Conservation (phyloP, 35 echinoderm and acorn worm species). For the Diadema setosum region DNA sequence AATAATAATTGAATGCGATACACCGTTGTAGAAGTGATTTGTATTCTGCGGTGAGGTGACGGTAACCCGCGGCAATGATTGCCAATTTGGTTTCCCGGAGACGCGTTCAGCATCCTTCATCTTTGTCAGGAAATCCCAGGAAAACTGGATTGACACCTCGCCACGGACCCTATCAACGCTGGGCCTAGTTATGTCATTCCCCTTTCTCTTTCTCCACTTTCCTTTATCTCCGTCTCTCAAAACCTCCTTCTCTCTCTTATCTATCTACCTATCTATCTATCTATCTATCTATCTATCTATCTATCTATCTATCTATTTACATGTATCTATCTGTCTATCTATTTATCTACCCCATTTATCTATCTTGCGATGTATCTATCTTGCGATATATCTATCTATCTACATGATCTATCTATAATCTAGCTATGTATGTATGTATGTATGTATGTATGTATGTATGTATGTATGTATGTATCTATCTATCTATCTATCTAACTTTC, state of each 20-base stretch:
- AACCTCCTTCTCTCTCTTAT: background rate
- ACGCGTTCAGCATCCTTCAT: background rate
- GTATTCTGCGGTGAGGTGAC: background rate
- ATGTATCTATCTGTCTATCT: too few species aligned
- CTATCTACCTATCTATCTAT: background rate
- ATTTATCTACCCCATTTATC: too few species aligned
- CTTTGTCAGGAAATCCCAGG: background rate
- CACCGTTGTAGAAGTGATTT: background rate
- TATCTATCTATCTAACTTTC: too few species aligned
- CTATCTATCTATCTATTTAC: too few species aligned
- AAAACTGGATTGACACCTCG: background rate
- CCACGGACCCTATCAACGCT: background rate
- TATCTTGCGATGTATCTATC: too few species aligned
- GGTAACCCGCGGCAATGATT: background rate
- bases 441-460: too few species aligned
- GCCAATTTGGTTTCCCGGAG: constrained; percentile 3
- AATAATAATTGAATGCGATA: constrained; percentile 5
- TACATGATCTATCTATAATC: too few species aligned
- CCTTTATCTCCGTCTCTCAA: background rate
- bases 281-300: background rate
- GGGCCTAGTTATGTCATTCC: background rate
- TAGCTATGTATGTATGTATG: too few species aligned
- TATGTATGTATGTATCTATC: too few species aligned
- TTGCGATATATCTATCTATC: too few species aligned
- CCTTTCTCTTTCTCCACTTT: background rate